Percentiles rank a stretch among this genome's conserved stretches.
Evolutionary conservation across 2,797 vertebrate species (phyloP).

Genomic region (Phoeniculus purpureus): DNA sequence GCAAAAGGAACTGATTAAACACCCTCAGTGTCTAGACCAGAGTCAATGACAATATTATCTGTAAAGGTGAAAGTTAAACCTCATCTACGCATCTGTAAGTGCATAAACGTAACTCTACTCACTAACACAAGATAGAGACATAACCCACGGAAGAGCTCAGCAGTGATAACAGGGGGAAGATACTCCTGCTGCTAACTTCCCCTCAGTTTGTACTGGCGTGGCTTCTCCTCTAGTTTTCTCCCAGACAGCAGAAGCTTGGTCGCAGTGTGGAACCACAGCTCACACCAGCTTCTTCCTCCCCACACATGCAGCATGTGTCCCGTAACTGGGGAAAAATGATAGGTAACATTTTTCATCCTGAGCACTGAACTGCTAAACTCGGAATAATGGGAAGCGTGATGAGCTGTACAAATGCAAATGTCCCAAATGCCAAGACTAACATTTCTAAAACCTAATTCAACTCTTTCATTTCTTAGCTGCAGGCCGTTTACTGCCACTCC

Average conservation of each 20-base stretch:
- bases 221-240: neutral
- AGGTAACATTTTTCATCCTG: neutral
- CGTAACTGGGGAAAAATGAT: neutral
- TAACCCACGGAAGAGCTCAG: neutral
- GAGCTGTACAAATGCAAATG: slow-evolving; percentile 31
- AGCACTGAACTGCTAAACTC: slow-evolving; percentile 2
- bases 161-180: rapidly evolving
- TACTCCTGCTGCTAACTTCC: neutral
- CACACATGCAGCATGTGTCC: rapidly evolving
- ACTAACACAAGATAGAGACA: rapidly evolving
- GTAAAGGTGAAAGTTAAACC: neutral
- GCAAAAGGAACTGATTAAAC: neutral
- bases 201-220: rapidly evolving
- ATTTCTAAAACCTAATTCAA: slow-evolving; percentile 65
- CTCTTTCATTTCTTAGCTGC: slow-evolving; percentile 71
- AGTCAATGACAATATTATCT: neutral
- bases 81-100: neutral
- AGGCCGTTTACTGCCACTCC: slow-evolving; percentile 69
- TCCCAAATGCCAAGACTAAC: slow-evolving; percentile 49
- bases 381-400: neutral
- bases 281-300: neutral
- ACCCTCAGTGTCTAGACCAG: neutral
- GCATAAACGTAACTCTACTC: rapidly evolving
- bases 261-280: neutral
- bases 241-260: neutral